Conservation (phyloP, 2,113 vertebrate genomes). For the Podarcis raffonei region DNA sequence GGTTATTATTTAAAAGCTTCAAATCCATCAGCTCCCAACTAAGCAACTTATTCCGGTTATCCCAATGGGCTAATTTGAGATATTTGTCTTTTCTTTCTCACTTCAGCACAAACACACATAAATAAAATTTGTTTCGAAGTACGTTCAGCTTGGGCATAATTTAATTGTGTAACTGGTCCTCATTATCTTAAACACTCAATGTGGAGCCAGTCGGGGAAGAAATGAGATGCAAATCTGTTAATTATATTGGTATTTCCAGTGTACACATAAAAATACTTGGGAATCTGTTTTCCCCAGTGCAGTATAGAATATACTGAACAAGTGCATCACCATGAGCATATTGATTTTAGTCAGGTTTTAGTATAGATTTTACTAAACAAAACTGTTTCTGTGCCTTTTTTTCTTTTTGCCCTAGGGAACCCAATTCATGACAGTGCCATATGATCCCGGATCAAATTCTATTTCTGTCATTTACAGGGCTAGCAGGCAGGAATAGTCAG, state of each 20-base stretch:
- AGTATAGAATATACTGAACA: constrained; percentile 40
- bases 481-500: background rate
- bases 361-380: constrained; percentile 54
- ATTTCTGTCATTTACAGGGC: background rate
- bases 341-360: constrained; percentile 34
- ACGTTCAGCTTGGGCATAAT: constrained; percentile 26
- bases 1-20: background rate
- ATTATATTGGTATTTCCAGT: constrained; percentile 45
- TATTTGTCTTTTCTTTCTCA: background rate
- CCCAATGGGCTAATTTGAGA: background rate
- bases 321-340: constrained; percentile 10
- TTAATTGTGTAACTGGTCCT: background rate
- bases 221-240: constrained; percentile 22
- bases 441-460: background rate
- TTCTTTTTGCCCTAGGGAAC: background rate
- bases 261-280: background rate
- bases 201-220: constrained; percentile 13
- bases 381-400: background rate
- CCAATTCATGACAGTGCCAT: background rate
- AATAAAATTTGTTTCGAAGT: constrained; percentile 1
- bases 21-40: background rate
- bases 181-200: constrained; percentile 38
- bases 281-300: constrained; percentile 44
- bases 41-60: background rate
- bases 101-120: too few species aligned